Percentiles rank a stretch among this genome's conserved stretches.
Conservation (phyloP, 2,888 invertebrate species). For the Heliconius aoede region DNA sequence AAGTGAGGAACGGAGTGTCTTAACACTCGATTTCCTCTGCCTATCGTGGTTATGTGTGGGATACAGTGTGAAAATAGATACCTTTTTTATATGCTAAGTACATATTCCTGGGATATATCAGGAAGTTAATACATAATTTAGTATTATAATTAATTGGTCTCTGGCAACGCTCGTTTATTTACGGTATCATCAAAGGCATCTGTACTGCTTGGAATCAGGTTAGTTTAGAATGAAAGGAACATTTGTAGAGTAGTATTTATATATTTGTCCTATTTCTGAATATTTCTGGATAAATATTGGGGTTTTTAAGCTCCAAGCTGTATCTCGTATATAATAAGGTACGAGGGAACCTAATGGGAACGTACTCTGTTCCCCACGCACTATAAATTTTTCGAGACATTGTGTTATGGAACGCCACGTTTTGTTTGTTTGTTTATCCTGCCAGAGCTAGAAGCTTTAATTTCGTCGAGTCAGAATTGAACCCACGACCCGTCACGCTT, state of each 20-base stretch:
- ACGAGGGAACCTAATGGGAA: no score
- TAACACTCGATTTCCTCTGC: not conserved
- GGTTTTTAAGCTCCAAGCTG: no score
- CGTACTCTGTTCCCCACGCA: no score
- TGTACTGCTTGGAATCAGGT: conserved; percentile 24
- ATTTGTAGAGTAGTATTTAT: conserved; percentile 10
- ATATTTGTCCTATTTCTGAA: not conserved
- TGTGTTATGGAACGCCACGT: not conserved
- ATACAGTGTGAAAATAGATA: not conserved
- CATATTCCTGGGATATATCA: conserved; percentile 6
- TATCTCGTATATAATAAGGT: no score
- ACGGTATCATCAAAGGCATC: conserved; percentile 36
- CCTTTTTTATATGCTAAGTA: not conserved
- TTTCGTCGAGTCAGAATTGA: not conserved
- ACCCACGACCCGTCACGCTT: not conserved
- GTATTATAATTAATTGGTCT: conserved; percentile 37
- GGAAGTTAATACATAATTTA: conserved; percentile 16
- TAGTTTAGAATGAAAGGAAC: conserved; percentile 5
- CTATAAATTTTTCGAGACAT: not conserved
- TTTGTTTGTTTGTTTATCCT: not conserved
- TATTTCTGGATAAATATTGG: no score
- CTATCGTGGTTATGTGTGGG: not conserved
- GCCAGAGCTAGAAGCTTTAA: not conserved
- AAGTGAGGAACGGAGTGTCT: not conserved
- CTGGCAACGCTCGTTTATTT: conserved; percentile 35